Evolutionary conservation across 1,140 invertebrate genomes (phyloP).

Genomic region (Pogonomyrmex barbatus): DNA sequence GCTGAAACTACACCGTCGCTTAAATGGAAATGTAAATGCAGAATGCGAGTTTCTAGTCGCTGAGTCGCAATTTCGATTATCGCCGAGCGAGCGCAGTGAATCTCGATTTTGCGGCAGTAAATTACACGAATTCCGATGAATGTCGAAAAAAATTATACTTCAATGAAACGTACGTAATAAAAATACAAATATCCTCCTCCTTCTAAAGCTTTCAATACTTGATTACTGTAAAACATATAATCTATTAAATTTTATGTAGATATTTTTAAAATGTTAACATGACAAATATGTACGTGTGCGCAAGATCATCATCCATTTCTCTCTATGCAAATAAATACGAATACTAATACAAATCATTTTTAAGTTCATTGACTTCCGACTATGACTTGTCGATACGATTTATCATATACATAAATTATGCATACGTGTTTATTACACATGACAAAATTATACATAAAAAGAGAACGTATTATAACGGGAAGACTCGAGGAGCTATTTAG

Average conservation of each 20-base stretch:
- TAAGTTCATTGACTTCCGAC: conserved; percentile 7
- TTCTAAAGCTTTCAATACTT: not conserved
- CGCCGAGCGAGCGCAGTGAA: not conserved
- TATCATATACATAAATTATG: conserved; percentile 1
- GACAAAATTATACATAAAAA: not conserved
- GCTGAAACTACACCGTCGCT: conserved; percentile 37
- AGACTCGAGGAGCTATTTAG: not conserved
- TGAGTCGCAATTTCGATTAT: conserved; percentile 34
- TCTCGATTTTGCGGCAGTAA: not conserved
- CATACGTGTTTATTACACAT: not conserved
- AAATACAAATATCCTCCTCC: not conserved
- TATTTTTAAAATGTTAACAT: not conserved
- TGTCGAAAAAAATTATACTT: not conserved
- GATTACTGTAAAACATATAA: not conserved
- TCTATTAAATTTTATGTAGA: not conserved
- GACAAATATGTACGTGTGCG: not conserved
- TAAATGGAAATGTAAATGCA: conserved; percentile 57
- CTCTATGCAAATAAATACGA: not conserved
- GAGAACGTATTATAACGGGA: not conserved
- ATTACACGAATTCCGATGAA: not conserved
- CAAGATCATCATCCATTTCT: not conserved
- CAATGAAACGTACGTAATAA: not conserved
- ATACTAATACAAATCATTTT: not conserved
- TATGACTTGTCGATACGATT: not conserved
- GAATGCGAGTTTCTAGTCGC: conserved; percentile 28